These are phyloP conservation scores for Cladorhizidae sp. DNA, from an alignment of 37 sponge, comb jelly and placozoan species.

Conservation along the genomic window DNA sequence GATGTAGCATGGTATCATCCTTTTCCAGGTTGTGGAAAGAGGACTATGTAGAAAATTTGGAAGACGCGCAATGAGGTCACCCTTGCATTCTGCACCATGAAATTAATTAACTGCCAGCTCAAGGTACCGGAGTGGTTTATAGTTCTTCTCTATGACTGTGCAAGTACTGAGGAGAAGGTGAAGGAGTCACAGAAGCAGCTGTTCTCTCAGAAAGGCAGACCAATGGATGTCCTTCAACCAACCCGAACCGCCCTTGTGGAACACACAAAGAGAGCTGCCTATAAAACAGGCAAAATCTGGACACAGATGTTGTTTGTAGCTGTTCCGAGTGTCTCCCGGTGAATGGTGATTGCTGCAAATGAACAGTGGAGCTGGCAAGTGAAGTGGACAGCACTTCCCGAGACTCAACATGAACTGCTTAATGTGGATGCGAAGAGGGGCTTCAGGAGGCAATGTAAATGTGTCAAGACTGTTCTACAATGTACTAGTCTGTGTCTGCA, in stretches of 20 bases:
- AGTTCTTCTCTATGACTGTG: no score
- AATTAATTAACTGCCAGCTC: background rate
- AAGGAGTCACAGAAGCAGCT: background rate
- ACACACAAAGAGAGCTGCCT: background rate
- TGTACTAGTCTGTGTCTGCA: background rate
- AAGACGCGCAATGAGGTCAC: background rate
- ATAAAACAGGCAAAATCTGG: background rate
- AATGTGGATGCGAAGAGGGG: background rate
- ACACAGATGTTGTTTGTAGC: background rate
- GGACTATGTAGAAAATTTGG: background rate
- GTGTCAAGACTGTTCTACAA: background rate
- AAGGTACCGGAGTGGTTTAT: background rate
- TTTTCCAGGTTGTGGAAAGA: background rate
- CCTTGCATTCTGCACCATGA: background rate
- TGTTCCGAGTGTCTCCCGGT: background rate
- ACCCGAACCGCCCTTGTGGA: background rate
- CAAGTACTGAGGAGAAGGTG: constrained; percentile 1
- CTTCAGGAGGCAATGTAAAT: background rate
- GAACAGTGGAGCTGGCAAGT: background rate
- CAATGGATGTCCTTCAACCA: background rate
- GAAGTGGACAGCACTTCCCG: background rate
- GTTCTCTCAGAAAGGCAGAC: background rate
- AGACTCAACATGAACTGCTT: background rate
- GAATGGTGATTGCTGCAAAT: background rate
- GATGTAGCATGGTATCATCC: background rate